A percentile compares a stretch with the other conserved stretches of the same genome.
These are phyloP conservation scores for Stenodera caucasica DNA, from an alignment of 2,888 invertebrate species.

Conservation along the genomic window DNA sequence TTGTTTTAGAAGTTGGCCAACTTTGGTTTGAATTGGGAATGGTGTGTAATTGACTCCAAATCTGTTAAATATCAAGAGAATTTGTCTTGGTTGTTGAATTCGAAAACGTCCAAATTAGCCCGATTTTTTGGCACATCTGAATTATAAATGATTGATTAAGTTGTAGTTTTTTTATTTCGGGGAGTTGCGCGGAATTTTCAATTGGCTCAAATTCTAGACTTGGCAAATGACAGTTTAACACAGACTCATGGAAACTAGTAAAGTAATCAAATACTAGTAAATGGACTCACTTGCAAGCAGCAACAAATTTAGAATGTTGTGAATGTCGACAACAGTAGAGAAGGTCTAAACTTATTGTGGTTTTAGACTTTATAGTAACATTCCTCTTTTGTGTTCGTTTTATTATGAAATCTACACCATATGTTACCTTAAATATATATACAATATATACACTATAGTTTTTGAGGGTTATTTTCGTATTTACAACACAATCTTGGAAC, in stretches of 20 bases:
- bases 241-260: constrained; percentile 22
- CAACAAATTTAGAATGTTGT: constrained; percentile 24
- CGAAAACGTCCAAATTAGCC: too few relatives aligned
- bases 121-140: too few relatives aligned
- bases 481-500: too few relatives aligned
- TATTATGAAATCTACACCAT: not conserved
- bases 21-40: constrained; percentile 39
- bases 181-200: too few relatives aligned
- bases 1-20: constrained; percentile 48
- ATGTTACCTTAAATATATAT: not conserved
- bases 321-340: constrained; percentile 26
- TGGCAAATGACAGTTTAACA: constrained; percentile 29
- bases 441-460: too few relatives aligned
- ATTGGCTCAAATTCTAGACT: constrained; percentile 21
- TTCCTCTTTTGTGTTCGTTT: too few relatives aligned
- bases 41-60: constrained; percentile 49
- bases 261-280: constrained; percentile 29
- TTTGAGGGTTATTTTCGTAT: too few relatives aligned
- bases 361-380: constrained; percentile 21
- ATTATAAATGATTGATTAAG: constrained; percentile 4
- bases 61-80: constrained; percentile 51
- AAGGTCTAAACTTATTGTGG: constrained; percentile 32
- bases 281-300: constrained; percentile 23
- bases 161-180: too few relatives aligned
- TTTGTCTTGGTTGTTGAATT: constrained; percentile 44